A percentile compares a stretch with the other conserved stretches of the same genome.
phyloP scores from a whole-genome alignment of 2,797 vertebrate genomes.

The Bryconaethiops microstoma region DNA sequence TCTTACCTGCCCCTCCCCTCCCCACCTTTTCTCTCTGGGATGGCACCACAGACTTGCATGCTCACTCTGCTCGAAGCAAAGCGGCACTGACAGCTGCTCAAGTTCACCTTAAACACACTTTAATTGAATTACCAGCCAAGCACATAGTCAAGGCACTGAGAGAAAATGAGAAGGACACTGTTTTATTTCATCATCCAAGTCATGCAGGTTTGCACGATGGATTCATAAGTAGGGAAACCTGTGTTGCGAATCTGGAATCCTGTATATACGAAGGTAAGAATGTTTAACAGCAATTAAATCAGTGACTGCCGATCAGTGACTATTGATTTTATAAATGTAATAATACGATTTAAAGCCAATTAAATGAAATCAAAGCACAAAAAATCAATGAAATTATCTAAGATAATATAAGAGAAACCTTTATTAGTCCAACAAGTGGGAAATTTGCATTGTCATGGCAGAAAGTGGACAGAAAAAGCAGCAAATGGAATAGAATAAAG shows the following conservation, averaged over 20 bases:
- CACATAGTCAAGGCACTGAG: constrained; percentile 43
- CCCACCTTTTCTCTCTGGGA: constrained; percentile 24
- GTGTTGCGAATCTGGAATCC: not conserved
- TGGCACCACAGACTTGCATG: constrained; percentile 30
- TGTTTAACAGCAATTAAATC: not conserved
- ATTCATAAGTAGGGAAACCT: constrained; percentile 39
- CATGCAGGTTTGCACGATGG: constrained; percentile 39
- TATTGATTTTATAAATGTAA: not conserved
- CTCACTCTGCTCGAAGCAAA: constrained; percentile 46
- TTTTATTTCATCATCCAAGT: constrained; percentile 57
- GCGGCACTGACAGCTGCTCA: constrained; percentile 55
- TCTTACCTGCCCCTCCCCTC: not conserved
- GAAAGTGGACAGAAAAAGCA: too few relatives aligned
- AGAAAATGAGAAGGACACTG: constrained; percentile 51
- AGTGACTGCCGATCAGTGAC: not conserved
- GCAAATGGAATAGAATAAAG: too few relatives aligned
- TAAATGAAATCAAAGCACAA: too few relatives aligned
- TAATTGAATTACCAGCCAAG: constrained; percentile 58
- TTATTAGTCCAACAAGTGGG: too few relatives aligned
- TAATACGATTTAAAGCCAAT: too few relatives aligned
- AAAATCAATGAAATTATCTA: too few relatives aligned
- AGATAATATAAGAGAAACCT: too few relatives aligned
- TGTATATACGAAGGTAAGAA: not conserved
- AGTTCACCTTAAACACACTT: constrained; percentile 59
- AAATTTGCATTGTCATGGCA: too few relatives aligned